Conservation (phyloP, 2,888 invertebrate species). For the Apotomis turbidana region DNA sequence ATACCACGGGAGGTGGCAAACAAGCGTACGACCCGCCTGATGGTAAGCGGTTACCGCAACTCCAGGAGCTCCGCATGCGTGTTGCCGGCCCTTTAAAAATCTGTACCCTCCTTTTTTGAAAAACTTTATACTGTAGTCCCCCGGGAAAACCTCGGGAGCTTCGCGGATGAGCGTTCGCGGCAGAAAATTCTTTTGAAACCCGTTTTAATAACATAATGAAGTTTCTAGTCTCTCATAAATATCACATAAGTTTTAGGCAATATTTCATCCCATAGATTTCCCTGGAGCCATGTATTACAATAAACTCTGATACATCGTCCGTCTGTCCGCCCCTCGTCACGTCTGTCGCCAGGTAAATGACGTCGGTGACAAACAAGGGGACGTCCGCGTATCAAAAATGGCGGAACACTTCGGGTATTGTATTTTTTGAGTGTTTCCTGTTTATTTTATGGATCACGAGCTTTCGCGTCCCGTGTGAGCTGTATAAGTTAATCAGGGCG, state of each 20-base stretch:
- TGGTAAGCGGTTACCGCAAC: too few species aligned
- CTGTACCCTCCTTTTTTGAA: too few species aligned
- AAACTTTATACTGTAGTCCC: too few species aligned
- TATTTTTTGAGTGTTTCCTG: not conserved
- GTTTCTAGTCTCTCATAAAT: too few species aligned
- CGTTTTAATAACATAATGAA: too few species aligned
- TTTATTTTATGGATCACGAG: not conserved
- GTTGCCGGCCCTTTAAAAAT: too few species aligned
- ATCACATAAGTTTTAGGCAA: constrained; percentile 10
- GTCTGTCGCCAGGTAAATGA: constrained; percentile 6
- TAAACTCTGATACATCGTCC: constrained; percentile 4
- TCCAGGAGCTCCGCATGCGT: too few species aligned
- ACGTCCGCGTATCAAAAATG: constrained; percentile 5
- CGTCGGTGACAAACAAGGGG: not conserved
- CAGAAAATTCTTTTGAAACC: too few species aligned
- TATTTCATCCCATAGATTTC: constrained; percentile 10
- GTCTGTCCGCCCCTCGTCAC: constrained; percentile 8
- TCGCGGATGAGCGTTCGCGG: too few species aligned
- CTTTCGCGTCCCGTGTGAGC: not conserved
- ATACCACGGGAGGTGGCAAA: too few species aligned
- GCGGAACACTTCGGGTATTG: not conserved
- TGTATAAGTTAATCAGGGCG: not conserved
- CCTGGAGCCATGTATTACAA: constrained; percentile 1
- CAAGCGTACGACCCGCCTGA: too few species aligned
- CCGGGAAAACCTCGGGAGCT: too few species aligned